These are phyloP conservation scores for Drosophila diplacantha DNA, from an alignment of 2,888 invertebrate genomes.

Conservation along the genomic window DNA sequence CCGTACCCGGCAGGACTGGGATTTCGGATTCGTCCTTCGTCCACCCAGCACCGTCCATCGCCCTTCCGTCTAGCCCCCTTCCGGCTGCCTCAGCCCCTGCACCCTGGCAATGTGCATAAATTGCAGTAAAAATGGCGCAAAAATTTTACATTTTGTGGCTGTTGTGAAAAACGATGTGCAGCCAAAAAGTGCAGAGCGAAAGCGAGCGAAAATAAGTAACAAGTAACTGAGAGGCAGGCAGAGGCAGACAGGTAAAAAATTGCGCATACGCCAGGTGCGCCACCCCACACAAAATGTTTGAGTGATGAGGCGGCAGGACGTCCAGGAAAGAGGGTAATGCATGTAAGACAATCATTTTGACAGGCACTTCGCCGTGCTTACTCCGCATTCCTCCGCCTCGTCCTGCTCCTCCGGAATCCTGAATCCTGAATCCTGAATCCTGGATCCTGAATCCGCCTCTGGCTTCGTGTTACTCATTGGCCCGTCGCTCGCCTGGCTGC, in stretches of 20 bases:
- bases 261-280: constrained; percentile 68
- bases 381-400: constrained; percentile 5
- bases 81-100: neutral
- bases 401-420: neutral
- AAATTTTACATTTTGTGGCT: constrained; percentile 46
- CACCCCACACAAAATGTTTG: constrained; percentile 34
- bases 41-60: neutral
- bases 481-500: constrained; percentile 62
- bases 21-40: constrained; percentile 56
- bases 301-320: constrained; percentile 19
- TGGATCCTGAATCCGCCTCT: neutral
- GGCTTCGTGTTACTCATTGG: constrained; percentile 51
- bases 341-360: constrained; percentile 71
- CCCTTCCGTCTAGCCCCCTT: neutral
- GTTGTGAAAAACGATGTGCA: constrained; percentile 68
- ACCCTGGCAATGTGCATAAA: constrained; percentile 54
- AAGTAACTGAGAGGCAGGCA: constrained; percentile 43
- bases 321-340: constrained; percentile 54
- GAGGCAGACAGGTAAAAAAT: constrained; percentile 56
- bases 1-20: constrained; percentile 46
- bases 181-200: constrained; percentile 50
- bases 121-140: constrained; percentile 63
- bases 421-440: neutral
- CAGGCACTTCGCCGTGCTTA: constrained; percentile 37
- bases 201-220: constrained; percentile 30